These are phyloP conservation scores for Sweltsa coloradensis DNA, from an alignment of 1,140 invertebrate genomes.

Conservation along the genomic window DNA sequence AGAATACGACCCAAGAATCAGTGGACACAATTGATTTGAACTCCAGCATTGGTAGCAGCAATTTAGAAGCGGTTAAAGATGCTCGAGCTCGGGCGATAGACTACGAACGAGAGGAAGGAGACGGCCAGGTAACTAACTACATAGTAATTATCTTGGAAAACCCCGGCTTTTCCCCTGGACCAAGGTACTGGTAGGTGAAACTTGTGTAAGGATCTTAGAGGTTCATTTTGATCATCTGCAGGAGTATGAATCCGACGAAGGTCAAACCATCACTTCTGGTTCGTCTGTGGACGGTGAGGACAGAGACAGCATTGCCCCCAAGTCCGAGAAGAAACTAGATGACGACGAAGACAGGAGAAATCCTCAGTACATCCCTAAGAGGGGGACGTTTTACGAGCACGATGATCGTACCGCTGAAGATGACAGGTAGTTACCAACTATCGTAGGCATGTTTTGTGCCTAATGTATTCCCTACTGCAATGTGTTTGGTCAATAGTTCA, in stretches of 20 bases:
- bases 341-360: constrained; percentile 91
- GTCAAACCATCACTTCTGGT: neutral
- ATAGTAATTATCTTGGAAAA: neutral
- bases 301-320: constrained; percentile 30
- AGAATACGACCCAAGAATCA: too few species aligned
- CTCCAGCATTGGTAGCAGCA: too few species aligned
- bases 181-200: neutral
- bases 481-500: too few species aligned
- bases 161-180: neutral
- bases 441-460: too few species aligned
- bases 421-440: constrained; percentile 34
- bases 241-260: neutral
- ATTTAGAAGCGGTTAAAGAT: too few species aligned
- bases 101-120: constrained; percentile 10
- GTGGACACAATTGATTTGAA: too few species aligned
- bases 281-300: neutral
- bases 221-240: neutral
- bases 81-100: too few species aligned
- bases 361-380: constrained; percentile 93
- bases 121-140: constrained; percentile 5
- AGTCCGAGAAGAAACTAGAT: constrained; percentile 59
- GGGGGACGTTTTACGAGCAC: constrained; percentile 93
- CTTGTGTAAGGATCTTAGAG: neutral
- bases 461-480: too few species aligned
- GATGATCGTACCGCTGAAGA: constrained; percentile 71